Conservation (phyloP, 2,113 vertebrate species). For the Donacobius atricapilla region DNA sequence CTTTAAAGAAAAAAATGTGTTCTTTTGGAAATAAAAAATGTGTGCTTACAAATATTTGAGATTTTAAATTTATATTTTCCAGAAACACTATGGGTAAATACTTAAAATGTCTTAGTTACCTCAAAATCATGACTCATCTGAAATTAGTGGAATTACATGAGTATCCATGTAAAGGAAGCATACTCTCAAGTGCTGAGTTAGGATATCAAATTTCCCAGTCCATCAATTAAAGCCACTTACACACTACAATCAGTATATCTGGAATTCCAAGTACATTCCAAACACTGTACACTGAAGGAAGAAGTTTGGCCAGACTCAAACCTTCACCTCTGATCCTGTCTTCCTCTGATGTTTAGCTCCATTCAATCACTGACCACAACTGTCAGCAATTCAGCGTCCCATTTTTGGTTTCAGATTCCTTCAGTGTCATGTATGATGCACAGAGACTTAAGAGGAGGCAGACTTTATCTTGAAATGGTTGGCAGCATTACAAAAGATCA, state of each 20-base stretch:
- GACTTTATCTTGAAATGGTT: not conserved
- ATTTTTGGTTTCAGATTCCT: not conserved
- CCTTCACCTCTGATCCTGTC: not conserved
- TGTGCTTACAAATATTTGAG: not conserved
- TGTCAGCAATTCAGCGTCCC: not conserved
- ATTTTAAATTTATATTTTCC: not conserved
- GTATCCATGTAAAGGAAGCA: not conserved
- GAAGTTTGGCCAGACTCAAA: not conserved
- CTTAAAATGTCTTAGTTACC: not conserved
- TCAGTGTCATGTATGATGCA: not conserved
- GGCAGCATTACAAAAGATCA: not conserved
- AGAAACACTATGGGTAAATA: not conserved
- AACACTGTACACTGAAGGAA: not conserved
- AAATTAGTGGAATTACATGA: not conserved
- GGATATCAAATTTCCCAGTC: not conserved
- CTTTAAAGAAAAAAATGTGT: not conserved
- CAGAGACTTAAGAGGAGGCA: not conserved
- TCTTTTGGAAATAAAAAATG: not conserved
- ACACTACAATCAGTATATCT: not conserved
- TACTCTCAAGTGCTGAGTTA: not conserved
- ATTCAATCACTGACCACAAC: not conserved
- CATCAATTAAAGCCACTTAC: not conserved
- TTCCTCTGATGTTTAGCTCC: not conserved
- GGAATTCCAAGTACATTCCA: not conserved
- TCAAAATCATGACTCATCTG: not conserved